Percentiles rank a stretch among this genome's conserved stretches.
Conservation (phyloP, 2,888 invertebrate species). For the Amiota communis region DNA sequence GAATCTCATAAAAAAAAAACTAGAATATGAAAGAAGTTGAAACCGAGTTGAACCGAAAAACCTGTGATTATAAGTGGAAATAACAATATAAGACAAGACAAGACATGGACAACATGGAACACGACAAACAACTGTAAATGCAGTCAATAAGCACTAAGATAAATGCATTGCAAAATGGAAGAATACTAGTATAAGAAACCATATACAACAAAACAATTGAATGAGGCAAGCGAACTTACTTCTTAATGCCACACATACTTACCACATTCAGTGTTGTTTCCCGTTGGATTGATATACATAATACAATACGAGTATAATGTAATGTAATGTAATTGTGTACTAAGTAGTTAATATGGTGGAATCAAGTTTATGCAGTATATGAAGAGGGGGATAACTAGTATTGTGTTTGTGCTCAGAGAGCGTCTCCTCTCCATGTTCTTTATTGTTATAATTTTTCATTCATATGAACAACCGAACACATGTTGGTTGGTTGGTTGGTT, state of each 20-base stretch:
- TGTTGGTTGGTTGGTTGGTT: too few species aligned
- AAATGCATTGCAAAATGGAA: slow-evolving; percentile 9
- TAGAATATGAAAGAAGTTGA: background rate
- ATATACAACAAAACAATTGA: background rate
- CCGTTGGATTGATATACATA: background rate
- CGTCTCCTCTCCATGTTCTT: background rate
- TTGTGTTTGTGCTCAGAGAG: background rate
- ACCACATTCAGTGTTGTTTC: background rate
- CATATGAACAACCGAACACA: background rate
- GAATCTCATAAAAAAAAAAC: background rate
- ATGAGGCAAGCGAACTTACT: too few species aligned
- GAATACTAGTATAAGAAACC: background rate
- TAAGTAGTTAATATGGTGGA: too few species aligned
- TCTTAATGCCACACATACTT: background rate
- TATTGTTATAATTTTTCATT: background rate
- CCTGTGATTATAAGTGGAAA: slow-evolving; percentile 14
- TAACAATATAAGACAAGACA: background rate
- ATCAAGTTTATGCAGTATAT: too few species aligned
- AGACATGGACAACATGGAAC: background rate
- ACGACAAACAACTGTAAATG: background rate
- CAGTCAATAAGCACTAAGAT: background rate
- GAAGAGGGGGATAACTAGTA: too few species aligned
- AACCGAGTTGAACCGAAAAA: background rate
- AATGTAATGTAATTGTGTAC: too few species aligned
- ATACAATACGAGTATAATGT: too few species aligned